Evolutionary conservation across 2,797 vertebrate genomes (phyloP), one percentile per base, ranked within the genome.

Genomic region (Acestrorhynchus altus): DNA sequence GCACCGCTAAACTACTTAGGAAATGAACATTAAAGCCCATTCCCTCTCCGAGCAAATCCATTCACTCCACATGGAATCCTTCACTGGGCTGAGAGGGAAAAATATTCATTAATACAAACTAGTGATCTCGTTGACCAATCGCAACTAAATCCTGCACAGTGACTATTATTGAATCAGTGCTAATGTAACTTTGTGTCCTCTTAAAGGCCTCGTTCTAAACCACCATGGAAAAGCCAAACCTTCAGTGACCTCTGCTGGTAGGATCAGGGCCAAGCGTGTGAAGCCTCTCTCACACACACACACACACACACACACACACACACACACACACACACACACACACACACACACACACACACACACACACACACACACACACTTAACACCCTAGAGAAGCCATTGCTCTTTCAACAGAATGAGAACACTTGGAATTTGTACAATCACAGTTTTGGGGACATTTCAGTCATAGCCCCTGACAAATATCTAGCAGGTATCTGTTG

Each of bases 211-310:
- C 20, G 49, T 18, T 35, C 31, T 35, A 35, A 2, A 35, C 31
- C 31, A 6, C 31, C 2, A 35, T 52, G 49, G 1, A 0, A 71
- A 76, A 73, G 51, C 60, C 39, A 20, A 59, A 31, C 46, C 35
- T 68, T 65, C 51, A 73, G 69, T 66, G 79, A 76, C 86, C 59
- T 81, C 86, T 87, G 71, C 65, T 75, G 86, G 80, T 18, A 67
- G 71, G 11, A 72, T 44, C 11, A 16, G 47, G 42, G 66, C 15
- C 13, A 31, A n/a, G 5, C 5, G 20, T 11, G 20, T 3, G 11
- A 56, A 1, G 13, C 22, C 22, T 24, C 22, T 26, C 11, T 4
- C 20, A 11, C n/a, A n/a, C n/a, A n/a, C n/a, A n/a, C n/a, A n/a
- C n/a, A 2, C 31, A 35, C 31, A 35, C 2, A 35, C 31, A 35